Evolutionary conservation across 2,113 vertebrate genomes (phyloP).

Genomic region (Setophaga petechia): DNA sequence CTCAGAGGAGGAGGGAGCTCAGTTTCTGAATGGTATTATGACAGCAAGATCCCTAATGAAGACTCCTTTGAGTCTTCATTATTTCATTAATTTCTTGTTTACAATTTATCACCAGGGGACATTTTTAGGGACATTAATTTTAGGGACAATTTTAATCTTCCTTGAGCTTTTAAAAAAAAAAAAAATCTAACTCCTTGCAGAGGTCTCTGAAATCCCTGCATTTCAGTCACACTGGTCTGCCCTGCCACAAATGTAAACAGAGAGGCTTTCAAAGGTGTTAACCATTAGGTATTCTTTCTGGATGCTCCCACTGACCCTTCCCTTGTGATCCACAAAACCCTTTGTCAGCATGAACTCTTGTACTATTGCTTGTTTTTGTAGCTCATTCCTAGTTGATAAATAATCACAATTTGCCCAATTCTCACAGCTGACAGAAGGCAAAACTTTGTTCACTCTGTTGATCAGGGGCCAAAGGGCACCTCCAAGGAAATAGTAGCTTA

Average conservation of each 20-base stretch:
- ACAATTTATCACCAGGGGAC: background rate
- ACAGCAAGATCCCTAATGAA: background rate
- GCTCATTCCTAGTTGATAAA: conserved; percentile 44
- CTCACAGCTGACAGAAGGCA: background rate
- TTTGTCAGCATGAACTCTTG: conserved; percentile 11
- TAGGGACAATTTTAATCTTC: background rate
- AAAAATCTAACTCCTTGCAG: background rate
- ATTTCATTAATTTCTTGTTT: background rate
- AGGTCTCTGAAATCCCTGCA: background rate
- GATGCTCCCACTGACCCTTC: conserved; percentile 32
- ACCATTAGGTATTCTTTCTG: conserved; percentile 37
- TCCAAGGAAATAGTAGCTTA: background rate
- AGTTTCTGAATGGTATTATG: background rate
- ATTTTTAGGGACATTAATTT: background rate
- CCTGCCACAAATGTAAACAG: background rate
- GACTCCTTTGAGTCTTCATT: background rate
- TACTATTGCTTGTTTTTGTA: background rate
- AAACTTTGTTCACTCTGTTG: background rate
- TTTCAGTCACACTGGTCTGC: background rate
- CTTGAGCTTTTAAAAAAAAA: background rate
- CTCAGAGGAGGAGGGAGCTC: background rate
- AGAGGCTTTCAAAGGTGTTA: background rate
- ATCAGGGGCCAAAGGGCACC: conserved; percentile 5
- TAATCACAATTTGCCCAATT: background rate
- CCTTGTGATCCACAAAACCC: conserved; percentile 29